phyloP scores from a whole-genome alignment of 2,797 vertebrate species.

The Denticeps clupeoides region DNA sequence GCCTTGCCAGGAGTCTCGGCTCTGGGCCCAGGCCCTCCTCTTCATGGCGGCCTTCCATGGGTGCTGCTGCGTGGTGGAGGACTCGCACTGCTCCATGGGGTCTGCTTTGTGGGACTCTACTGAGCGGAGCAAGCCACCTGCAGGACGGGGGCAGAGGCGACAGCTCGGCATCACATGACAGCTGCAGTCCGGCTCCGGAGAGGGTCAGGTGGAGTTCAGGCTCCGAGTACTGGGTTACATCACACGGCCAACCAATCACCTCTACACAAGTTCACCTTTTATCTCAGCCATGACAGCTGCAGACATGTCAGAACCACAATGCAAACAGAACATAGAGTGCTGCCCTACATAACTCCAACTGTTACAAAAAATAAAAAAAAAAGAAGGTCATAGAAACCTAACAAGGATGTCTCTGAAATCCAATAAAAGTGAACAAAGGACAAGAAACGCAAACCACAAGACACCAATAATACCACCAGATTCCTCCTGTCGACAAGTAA shows the following conservation, averaged over 20 bases:
- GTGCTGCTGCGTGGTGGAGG: conserved; percentile 7
- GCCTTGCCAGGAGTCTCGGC: conserved; percentile 71
- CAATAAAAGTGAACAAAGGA: not conserved
- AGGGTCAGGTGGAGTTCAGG: too few species aligned
- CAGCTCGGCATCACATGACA: not conserved
- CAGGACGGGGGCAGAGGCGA: not conserved
- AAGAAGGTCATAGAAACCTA: too few species aligned
- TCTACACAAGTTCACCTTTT: too few species aligned
- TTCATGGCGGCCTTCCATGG: conserved; percentile 54
- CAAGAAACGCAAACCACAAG: not conserved
- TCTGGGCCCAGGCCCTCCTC: conserved; percentile 73
- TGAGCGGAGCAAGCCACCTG: conserved; percentile 23
- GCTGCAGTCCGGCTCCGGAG: too few species aligned
- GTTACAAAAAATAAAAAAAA: too few species aligned
- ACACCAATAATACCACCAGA: conserved; percentile 1
- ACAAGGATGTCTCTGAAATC: too few species aligned
- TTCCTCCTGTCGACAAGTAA: not conserved
- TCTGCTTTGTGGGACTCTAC: conserved; percentile 7
- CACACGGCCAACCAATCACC: conserved; percentile 2
- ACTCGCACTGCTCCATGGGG: conserved; percentile 48
- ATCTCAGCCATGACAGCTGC: too few species aligned
- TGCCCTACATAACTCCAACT: too few species aligned
- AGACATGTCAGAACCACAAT: too few species aligned
- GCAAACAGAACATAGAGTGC: too few species aligned
- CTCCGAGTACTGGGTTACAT: not conserved